A percentile compares a stretch with the other conserved stretches of the same genome.
These are phyloP conservation scores for Chaunax sp. DNA, from an alignment of 2,797 vertebrate species.

Conservation along the genomic window DNA sequence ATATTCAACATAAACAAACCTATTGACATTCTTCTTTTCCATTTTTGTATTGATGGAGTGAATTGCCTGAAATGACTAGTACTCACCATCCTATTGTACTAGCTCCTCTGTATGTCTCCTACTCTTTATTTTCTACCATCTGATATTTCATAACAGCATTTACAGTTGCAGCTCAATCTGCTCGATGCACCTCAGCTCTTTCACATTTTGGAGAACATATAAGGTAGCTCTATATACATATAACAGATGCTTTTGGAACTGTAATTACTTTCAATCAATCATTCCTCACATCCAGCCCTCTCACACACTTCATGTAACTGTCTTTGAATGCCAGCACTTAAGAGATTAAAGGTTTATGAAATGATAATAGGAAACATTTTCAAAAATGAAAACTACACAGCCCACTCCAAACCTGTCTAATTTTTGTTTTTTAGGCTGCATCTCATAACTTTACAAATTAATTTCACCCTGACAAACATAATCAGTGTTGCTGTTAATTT, in stretches of 20 bases:
- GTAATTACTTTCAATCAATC: not conserved
- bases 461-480: slow-evolving; percentile 15
- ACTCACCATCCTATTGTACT: not conserved
- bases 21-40: not conserved
- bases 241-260: slow-evolving; percentile 9
- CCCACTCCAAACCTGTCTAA: not conserved
- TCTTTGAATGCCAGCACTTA: slow-evolving; percentile 5
- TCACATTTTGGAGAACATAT: slow-evolving; percentile 14
- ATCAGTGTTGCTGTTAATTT: slow-evolving; percentile 2
- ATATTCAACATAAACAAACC: slow-evolving; percentile 12
- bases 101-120: not conserved
- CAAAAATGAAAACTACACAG: too few relatives aligned
- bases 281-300: not conserved
- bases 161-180: slow-evolving; percentile 10
- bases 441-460: slow-evolving; percentile 3
- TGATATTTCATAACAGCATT: slow-evolving; percentile 24
- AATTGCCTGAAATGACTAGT: not conserved
- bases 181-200: slow-evolving; percentile 18
- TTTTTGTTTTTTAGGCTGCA: not conserved
- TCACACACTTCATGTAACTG: not conserved
- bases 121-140: not conserved
- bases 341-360: not conserved
- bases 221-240: not conserved
- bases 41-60: slow-evolving; percentile 5
- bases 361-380: slow-evolving; percentile 2